Evolutionary conservation across 2,113 vertebrate genomes (phyloP).

Genomic region (Excalfactoria chinensis): DNA sequence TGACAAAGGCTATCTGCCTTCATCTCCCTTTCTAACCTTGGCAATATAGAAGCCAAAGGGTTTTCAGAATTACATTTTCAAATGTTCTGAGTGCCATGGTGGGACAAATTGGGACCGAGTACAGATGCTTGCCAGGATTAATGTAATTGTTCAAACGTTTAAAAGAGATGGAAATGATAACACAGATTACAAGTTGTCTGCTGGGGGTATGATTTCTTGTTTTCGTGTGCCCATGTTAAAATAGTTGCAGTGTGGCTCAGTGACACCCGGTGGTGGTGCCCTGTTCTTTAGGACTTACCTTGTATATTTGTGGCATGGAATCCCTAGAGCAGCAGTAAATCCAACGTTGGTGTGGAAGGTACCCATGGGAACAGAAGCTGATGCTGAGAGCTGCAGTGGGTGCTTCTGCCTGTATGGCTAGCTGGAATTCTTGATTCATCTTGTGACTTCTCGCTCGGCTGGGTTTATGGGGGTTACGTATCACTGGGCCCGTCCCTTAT

Average conservation of each 20-base stretch:
- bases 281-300: background rate
- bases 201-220: background rate
- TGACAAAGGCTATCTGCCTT: background rate
- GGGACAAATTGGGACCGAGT: background rate
- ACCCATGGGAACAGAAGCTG: background rate
- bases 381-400: background rate
- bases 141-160: background rate
- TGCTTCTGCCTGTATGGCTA: background rate
- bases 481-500: constrained; percentile 33
- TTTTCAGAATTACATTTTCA: background rate
- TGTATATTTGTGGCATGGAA: background rate
- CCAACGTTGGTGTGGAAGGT: background rate
- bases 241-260: background rate
- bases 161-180: background rate
- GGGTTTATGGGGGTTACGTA: constrained; percentile 40
- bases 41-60: background rate
- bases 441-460: constrained; percentile 28
- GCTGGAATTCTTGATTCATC: constrained; percentile 21
- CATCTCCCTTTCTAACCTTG: background rate
- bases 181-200: background rate
- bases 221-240: background rate
- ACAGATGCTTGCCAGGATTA: background rate
- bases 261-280: background rate
- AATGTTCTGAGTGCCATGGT: background rate
- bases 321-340: background rate